Conservation (phyloP, 2,888 invertebrate genomes). For the Eurois occulta region DNA sequence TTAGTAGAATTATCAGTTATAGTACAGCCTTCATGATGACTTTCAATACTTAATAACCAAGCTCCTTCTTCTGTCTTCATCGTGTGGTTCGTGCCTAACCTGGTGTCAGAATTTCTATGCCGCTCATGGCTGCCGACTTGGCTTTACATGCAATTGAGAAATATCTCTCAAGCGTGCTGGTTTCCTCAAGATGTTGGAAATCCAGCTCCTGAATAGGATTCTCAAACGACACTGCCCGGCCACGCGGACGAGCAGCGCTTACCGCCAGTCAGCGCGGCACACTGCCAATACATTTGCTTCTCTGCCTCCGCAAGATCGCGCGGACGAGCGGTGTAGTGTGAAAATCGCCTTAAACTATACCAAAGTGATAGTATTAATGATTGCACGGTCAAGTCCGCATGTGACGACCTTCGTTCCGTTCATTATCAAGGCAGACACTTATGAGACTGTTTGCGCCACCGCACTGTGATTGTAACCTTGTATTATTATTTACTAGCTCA, state of each 20-base stretch:
- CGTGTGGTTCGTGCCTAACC: too few relatives aligned
- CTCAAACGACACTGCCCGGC: neutral
- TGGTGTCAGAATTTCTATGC: too few relatives aligned
- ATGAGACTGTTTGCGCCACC: slow-evolving; percentile 14
- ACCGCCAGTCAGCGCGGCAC: neutral
- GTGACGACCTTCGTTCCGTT: slow-evolving; percentile 75
- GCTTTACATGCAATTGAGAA: too few relatives aligned
- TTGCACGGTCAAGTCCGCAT: slow-evolving; percentile 6
- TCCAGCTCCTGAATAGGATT: neutral
- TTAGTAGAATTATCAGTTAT: too few relatives aligned
- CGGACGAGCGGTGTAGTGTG: neutral
- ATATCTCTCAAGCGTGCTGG: too few relatives aligned
- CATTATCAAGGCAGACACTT: slow-evolving; percentile 76
- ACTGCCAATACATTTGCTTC: too few relatives aligned
- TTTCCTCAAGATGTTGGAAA: too few relatives aligned
- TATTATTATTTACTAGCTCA: too few relatives aligned
- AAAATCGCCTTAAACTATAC: neutral
- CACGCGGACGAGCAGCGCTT: neutral
- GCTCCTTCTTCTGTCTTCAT: too few relatives aligned
- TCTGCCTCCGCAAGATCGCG: neutral
- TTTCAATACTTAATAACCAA: neutral
- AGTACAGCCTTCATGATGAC: neutral
- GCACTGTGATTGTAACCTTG: slow-evolving; percentile 38
- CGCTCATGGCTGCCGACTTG: too few relatives aligned
- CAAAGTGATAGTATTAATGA: slow-evolving; percentile 30